phyloP scores from a whole-genome alignment of 2,113 vertebrate genomes.

The Trochalopteron elliotii region DNA sequence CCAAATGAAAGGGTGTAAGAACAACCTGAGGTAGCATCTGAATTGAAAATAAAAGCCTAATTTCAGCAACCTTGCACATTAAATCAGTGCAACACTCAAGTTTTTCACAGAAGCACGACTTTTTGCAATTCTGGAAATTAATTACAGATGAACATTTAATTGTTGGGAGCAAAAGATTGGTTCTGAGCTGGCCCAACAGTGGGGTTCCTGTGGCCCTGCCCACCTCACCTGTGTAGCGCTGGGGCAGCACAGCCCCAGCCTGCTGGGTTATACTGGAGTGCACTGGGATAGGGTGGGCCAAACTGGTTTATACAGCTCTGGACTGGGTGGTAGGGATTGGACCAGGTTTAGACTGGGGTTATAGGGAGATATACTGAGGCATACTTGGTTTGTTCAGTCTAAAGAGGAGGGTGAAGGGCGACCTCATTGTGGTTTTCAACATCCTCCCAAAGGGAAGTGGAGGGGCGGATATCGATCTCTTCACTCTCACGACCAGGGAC shows the following conservation, averaged over 20 bases:
- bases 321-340: too few relatives aligned
- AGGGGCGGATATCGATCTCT: accelerated
- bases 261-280: neutral
- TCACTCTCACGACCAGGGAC: neutral
- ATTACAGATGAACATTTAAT: neutral
- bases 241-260: accelerated
- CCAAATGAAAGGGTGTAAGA: neutral
- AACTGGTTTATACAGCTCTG: neutral
- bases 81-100: neutral
- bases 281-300: neutral
- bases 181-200: neutral
- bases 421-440: neutral
- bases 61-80: neutral
- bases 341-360: too few relatives aligned
- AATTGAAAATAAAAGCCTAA: neutral
- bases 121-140: neutral
- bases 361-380: neutral
- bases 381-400: neutral
- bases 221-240: accelerated
- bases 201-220: too few relatives aligned
- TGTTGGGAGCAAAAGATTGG: neutral
- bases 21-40: neutral
- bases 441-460: neutral
- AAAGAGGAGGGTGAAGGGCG: neutral
- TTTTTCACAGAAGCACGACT: neutral